Evolutionary conservation across 2,113 vertebrate species (phyloP).

Genomic region (Anolis sagrei): DNA sequence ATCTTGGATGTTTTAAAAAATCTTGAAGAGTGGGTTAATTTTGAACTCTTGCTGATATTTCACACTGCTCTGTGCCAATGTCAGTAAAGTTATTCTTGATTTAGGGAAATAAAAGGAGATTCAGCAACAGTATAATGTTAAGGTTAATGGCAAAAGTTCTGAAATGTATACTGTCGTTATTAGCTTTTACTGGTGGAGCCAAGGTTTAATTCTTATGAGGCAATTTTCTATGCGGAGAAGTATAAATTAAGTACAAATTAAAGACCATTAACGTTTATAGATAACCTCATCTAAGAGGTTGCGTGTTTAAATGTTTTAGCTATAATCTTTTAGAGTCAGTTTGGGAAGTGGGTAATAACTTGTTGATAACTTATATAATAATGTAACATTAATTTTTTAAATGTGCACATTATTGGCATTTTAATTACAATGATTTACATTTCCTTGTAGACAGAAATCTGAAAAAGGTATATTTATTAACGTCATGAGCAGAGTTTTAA

Average conservation of each 20-base stretch:
- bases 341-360: constrained; percentile 61
- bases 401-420: constrained; percentile 39
- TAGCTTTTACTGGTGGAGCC: constrained; percentile 48
- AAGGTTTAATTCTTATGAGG: constrained; percentile 58
- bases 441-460: constrained; percentile 59
- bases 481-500: constrained; percentile 41
- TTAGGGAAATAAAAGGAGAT: constrained; percentile 41
- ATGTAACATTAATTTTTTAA: constrained; percentile 51
- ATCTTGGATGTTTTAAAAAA: constrained; percentile 26
- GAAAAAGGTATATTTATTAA: constrained; percentile 44
- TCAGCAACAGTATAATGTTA: constrained; percentile 12
- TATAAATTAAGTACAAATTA: constrained; percentile 61
- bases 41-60: constrained; percentile 4
- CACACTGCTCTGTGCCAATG: constrained; percentile 8
- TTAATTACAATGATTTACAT: constrained; percentile 63
- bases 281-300: constrained; percentile 56
- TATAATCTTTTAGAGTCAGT: constrained; percentile 51
- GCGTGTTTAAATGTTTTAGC: constrained; percentile 54
- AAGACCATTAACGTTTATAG: constrained; percentile 59
- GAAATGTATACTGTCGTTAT: constrained; percentile 46
- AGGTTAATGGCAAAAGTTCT: constrained; percentile 17
- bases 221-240: constrained; percentile 55
- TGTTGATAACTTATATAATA: constrained; percentile 55
- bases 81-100: constrained; percentile 36
- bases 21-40: constrained; percentile 15